phyloP scores from a whole-genome alignment of 2,113 vertebrate species.

The Festucalex cinctus region DNA sequence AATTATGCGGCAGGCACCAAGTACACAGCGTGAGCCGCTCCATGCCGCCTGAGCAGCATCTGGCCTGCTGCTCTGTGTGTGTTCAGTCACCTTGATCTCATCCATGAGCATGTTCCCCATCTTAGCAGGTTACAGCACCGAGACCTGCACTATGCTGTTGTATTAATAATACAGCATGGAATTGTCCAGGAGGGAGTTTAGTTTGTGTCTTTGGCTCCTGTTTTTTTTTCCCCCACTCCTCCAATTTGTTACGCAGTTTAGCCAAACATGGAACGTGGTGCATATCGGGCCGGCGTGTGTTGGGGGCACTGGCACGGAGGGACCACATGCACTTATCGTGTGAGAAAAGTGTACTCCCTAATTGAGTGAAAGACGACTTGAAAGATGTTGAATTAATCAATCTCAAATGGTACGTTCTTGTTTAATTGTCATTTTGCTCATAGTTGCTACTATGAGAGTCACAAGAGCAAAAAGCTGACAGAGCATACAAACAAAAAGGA shows the following conservation, averaged over 20 bases:
- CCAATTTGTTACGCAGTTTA: slow-evolving; percentile 77
- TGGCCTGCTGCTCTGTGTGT: slow-evolving; percentile 55
- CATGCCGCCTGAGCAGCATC: slow-evolving; percentile 44
- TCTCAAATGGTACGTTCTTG: not conserved
- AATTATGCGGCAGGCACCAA: slow-evolving; percentile 69
- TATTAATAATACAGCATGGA: slow-evolving; percentile 74
- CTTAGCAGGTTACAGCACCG: slow-evolving; percentile 60
- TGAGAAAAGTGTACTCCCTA: slow-evolving; percentile 7
- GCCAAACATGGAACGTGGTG: slow-evolving; percentile 64
- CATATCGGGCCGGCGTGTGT: slow-evolving; percentile 33
- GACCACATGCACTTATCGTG: slow-evolving; percentile 34
- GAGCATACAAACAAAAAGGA: not conserved
- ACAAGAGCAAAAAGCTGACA: not conserved
- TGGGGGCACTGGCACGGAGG: slow-evolving; percentile 27
- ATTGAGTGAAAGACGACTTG: not conserved
- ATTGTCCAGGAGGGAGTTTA: slow-evolving; percentile 73
- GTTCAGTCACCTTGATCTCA: slow-evolving; percentile 73
- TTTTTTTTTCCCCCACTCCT: slow-evolving; percentile 39
- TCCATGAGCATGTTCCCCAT: slow-evolving; percentile 63
- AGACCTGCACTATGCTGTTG: slow-evolving; percentile 49
- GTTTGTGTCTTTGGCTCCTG: slow-evolving; percentile 46
- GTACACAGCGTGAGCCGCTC: slow-evolving; percentile 57
- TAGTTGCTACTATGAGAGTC: not conserved
- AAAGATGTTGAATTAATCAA: slow-evolving; percentile 19
- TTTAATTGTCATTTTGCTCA: not conserved